Percentiles rank a stretch among this genome's conserved stretches.
These are phyloP conservation scores for Rhopalosiphum maidis DNA, from an alignment of 1,140 invertebrate genomes.

Conservation along the genomic window DNA sequence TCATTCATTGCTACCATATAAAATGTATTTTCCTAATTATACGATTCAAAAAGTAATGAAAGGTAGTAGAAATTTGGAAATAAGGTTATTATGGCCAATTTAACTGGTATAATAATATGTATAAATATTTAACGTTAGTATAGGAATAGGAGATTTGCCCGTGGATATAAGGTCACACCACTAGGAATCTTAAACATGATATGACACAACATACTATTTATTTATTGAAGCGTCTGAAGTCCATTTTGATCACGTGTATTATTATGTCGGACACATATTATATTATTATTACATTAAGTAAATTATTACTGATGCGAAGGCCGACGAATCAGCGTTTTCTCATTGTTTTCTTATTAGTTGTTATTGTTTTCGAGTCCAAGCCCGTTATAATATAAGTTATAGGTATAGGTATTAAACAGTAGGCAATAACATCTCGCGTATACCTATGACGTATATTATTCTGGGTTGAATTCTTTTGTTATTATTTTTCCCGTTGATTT, in stretches of 20 bases:
- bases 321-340: conserved; percentile 22
- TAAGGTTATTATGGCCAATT: conserved; percentile 1
- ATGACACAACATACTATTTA: conserved; percentile 25
- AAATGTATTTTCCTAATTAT: not conserved
- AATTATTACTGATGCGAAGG: conserved; percentile 46
- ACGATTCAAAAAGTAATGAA: not conserved
- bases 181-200: not conserved
- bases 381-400: not conserved
- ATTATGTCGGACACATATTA: not conserved
- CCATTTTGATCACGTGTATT: conserved; percentile 27
- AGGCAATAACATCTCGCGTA: not conserved
- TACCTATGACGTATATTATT: not conserved
- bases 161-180: conserved; percentile 36
- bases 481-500: not conserved
- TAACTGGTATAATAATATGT: not conserved
- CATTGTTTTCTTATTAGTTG: conserved; percentile 28
- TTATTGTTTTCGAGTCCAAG: conserved; percentile 16
- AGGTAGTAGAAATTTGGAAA: not conserved
- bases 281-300: not conserved
- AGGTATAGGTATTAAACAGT: not conserved
- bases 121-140: not conserved
- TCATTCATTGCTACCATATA: not conserved
- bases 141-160: not conserved
- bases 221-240: conserved; percentile 34
- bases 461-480: not conserved